Percentiles rank a stretch among this genome's conserved stretches.
phyloP scores from a whole-genome alignment of 2,888 invertebrate genomes.

The Pterostichus madidus region DNA sequence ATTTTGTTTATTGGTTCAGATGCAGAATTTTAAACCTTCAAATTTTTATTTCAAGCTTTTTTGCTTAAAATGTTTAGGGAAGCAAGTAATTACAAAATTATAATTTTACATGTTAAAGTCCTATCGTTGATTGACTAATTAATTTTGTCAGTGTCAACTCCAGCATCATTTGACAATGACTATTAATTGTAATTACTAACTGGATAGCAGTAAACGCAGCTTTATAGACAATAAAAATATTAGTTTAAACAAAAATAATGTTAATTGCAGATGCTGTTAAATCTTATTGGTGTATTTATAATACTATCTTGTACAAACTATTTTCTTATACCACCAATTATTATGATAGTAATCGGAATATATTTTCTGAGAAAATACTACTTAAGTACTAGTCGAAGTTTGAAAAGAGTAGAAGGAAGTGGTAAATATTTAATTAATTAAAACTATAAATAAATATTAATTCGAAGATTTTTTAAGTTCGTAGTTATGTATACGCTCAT shows the following conservation, averaged over 20 bases:
- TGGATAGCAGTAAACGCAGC: too few relatives aligned
- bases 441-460: conserved; percentile 7
- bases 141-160: too few relatives aligned
- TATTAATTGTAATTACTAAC: too few relatives aligned
- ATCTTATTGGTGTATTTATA: conserved; percentile 87
- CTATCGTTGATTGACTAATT: too few relatives aligned
- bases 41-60: too few relatives aligned
- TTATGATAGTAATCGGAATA: conserved; percentile 83
- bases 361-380: conserved; percentile 83
- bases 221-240: too few relatives aligned
- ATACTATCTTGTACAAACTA: conserved; percentile 86
- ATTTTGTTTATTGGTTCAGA: too few relatives aligned
- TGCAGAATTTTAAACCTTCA: too few relatives aligned
- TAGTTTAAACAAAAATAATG: neutral
- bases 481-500: conserved; percentile 84
- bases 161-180: too few relatives aligned
- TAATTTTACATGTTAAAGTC: too few relatives aligned
- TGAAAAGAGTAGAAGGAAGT: conserved; percentile 86
- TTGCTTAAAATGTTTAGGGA: too few relatives aligned
- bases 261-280: conserved; percentile 80
- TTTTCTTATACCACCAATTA: conserved; percentile 83
- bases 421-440: conserved; percentile 77
- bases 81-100: too few relatives aligned
- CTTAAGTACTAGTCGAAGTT: conserved; percentile 85
- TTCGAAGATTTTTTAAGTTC: conserved; percentile 56